A percentile compares a stretch with the other conserved stretches of the same genome.
Evolutionary conservation across 2,888 invertebrate species (phyloP).

Genomic region (Pterostichus niger): DNA sequence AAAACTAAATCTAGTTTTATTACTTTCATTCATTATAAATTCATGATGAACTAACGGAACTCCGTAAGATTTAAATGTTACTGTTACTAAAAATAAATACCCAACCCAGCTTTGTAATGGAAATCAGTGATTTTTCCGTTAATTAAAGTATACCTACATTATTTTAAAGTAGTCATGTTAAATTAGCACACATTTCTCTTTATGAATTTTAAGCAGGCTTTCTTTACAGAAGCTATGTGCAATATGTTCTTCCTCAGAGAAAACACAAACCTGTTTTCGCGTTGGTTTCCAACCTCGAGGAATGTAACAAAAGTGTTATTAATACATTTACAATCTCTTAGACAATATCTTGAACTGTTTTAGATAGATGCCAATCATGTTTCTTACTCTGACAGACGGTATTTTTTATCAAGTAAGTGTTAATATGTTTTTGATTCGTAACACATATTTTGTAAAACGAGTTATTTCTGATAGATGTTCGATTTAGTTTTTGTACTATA

Average conservation of each 20-base stretch:
- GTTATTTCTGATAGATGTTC: no score
- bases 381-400: no score
- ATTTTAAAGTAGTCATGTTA: slow-evolving; percentile 16
- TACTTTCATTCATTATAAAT: slow-evolving; percentile 53
- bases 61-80: not conserved
- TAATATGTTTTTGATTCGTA: no score
- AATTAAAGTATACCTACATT: not conserved
- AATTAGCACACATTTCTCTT: slow-evolving; percentile 55
- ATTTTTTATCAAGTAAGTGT: no score
- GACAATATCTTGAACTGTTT: not conserved
- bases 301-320: slow-evolving; percentile 41
- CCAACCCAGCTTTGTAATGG: not conserved
- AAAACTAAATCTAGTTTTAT: slow-evolving; percentile 40
- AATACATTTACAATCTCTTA: slow-evolving; percentile 1
- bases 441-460: no score
- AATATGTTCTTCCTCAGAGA: slow-evolving; percentile 48
- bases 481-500: no score
- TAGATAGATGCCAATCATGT: no score
- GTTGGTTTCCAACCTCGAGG: not conserved
- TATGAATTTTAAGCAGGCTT: slow-evolving; percentile 51
- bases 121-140: not conserved
- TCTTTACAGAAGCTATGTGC: slow-evolving; percentile 31
- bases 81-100: not conserved
- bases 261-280: slow-evolving; percentile 44
- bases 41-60: slow-evolving; percentile 39